Base-by-base conservation (phyloP, 2,888 invertebrate genomes). In the Zootermopsis nevadensis region DNA sequence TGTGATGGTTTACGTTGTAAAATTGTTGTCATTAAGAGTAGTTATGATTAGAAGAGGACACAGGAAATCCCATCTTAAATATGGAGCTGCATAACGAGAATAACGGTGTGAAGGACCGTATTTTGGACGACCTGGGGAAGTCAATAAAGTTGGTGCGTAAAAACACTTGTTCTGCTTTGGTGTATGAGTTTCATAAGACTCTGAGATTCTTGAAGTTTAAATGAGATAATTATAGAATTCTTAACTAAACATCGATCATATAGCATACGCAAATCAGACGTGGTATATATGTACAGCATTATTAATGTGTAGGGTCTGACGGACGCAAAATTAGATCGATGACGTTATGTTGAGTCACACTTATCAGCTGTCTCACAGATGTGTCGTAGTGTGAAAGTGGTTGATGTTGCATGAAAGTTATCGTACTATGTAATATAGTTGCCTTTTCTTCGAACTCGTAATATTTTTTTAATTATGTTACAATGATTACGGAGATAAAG, bases 71-170 rank as follows among this genome's bases (percentile, higher is more conserved):
- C n/a, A 22, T 35, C n/a, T 15, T 19, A 66, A 35, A 53, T n/a
- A 82, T 82, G 60, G 60, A 74, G 1, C 31, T 74, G 22, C 27
- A 66, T 22, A 72, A 83, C 31, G 83, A 83, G 24, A 82, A 81
- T 33, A 77, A 67, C 30, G 35, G 72, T 31, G 77, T 81, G n/a
- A 89, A 89, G 85, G 87, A 87, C 48, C 87, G 88, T 86, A 89
- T 89, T 81, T 87, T 89, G 72, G 88, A 89, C 84, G 89, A 89
- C 85, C 87, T 89, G 60, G 89, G 89, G 80, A 89, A 89, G 86
- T 89, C 89, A 84, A 89, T 89, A 87, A 89, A 89, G 87, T 85
- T 89, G 88, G 89, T 89, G 85, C 89, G 89, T 87, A 83, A 74
- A n/a, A 53, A 53, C 35, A 76, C 27, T 82, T 35, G 30, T 19